phyloP scores from a whole-genome alignment of 2,888 invertebrate species.

The Zygothrica quintamaculata region DNA sequence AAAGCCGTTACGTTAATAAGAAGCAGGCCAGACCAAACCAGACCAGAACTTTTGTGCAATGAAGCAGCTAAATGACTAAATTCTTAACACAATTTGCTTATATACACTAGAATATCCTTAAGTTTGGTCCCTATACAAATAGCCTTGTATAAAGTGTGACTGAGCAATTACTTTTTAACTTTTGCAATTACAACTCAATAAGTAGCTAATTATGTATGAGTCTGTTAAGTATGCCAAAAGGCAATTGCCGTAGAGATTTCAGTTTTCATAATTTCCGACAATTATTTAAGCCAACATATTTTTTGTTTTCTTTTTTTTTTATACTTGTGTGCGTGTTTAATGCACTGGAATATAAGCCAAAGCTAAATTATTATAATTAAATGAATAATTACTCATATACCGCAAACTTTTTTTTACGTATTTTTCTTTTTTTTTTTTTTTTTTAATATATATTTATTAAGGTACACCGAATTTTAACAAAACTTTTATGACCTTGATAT shows the following conservation, averaged over 20 bases:
- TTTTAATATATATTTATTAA: too few species aligned
- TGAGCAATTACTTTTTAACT: constrained; percentile 62
- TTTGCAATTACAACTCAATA: constrained; percentile 77
- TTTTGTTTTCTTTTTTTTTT: too few species aligned
- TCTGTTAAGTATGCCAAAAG: constrained; percentile 26
- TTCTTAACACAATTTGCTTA: too few species aligned
- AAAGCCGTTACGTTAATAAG: constrained; percentile 42
- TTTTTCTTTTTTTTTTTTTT: too few species aligned
- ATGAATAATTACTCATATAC: constrained; percentile 46
- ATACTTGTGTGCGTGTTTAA: constrained; percentile 27
- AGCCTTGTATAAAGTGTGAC: constrained; percentile 29
- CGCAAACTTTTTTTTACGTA: constrained; percentile 1
- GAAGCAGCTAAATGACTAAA: constrained; percentile 26
- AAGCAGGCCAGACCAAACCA: too few species aligned
- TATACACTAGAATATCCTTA: too few species aligned
- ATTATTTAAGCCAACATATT: constrained; percentile 31
- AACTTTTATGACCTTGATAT: too few species aligned
- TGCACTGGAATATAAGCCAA: constrained; percentile 39
- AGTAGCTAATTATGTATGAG: constrained; percentile 63
- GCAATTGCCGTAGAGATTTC: constrained; percentile 25
- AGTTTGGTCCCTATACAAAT: constrained; percentile 19
- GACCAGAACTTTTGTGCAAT: constrained; percentile 41
- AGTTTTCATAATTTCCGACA: constrained; percentile 37
- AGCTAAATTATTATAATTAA: constrained; percentile 1
- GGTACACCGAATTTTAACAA: too few species aligned